A percentile compares a stretch with the other conserved stretches of the same genome.
Evolutionary conservation across 1,140 invertebrate species (phyloP).

Genomic region (Pissodes strobi): DNA sequence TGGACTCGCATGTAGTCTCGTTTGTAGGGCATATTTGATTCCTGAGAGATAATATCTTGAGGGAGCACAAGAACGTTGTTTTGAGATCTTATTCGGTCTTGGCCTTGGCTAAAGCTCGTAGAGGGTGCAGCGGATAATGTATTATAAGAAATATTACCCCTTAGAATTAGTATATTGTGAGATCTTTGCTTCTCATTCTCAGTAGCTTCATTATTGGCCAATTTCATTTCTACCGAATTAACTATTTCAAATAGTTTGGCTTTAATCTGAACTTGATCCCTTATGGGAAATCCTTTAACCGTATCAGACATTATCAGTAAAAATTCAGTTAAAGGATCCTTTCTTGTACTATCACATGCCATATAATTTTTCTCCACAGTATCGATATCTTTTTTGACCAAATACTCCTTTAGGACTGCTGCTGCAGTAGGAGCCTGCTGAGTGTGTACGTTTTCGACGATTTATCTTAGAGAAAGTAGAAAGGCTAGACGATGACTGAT

Average conservation of each 20-base stretch:
- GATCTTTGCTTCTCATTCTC: too few species aligned
- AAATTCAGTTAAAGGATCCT: conserved; percentile 23
- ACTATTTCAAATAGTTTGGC: too few species aligned
- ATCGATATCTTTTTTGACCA: too few species aligned
- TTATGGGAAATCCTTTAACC: conserved; percentile 28
- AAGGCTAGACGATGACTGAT: not conserved
- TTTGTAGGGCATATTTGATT: not conserved
- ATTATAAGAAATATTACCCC: not conserved
- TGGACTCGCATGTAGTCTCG: not conserved
- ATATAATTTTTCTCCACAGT: not conserved
- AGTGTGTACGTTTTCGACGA: not conserved
- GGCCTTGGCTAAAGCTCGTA: not conserved
- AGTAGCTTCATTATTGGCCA: conserved; percentile 13
- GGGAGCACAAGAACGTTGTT: not conserved
- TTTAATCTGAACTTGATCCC: too few species aligned
- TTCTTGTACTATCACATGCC: not conserved
- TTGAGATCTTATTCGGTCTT: not conserved
- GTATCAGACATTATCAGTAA: conserved; percentile 30
- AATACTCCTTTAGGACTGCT: conserved; percentile 23
- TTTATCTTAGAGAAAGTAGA: not conserved
- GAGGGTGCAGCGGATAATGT: not conserved
- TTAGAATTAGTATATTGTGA: too few species aligned
- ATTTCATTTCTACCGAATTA: conserved; percentile 14
- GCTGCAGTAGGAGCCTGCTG: conserved; percentile 14
- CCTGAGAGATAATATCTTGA: not conserved